Percentiles rank a stretch among this genome's conserved stretches.
Conservation (phyloP, 2,888 invertebrate genomes). For the Harpalus rubripes region DNA sequence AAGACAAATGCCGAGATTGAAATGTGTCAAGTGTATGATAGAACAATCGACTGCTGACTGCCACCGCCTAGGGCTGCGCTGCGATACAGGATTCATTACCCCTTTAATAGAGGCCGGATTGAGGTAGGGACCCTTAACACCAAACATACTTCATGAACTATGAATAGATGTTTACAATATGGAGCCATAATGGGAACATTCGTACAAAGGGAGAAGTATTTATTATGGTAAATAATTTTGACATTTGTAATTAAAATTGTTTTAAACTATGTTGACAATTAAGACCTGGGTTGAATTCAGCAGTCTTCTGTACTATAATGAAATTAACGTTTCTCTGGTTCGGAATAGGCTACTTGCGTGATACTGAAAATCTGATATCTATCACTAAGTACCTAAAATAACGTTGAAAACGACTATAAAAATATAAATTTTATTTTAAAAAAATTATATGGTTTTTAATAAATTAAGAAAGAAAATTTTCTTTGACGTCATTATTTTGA, state of each 20-base stretch:
- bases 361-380: too few species aligned
- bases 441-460: too few species aligned
- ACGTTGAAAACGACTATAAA: too few species aligned
- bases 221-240: not conserved
- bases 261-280: not conserved
- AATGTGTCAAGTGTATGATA: constrained; percentile 68
- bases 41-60: constrained; percentile 34
- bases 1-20: constrained; percentile 68
- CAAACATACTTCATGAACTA: constrained; percentile 4
- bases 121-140: not conserved
- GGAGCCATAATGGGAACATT: not conserved
- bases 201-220: not conserved
- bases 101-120: not conserved
- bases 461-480: too few species aligned
- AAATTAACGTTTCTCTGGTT: too few species aligned
- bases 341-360: too few species aligned
- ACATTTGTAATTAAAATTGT: not conserved
- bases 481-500: too few species aligned
- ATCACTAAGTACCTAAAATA: too few species aligned
- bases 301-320: too few species aligned
- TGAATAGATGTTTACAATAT: not conserved
- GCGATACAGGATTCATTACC: constrained; percentile 24
- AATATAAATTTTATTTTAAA: too few species aligned
- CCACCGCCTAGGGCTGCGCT: not conserved
- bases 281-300: not conserved